Evolutionary conservation across 2,888 invertebrate genomes (phyloP).

Genomic region (Aspidiotus rigidus): DNA sequence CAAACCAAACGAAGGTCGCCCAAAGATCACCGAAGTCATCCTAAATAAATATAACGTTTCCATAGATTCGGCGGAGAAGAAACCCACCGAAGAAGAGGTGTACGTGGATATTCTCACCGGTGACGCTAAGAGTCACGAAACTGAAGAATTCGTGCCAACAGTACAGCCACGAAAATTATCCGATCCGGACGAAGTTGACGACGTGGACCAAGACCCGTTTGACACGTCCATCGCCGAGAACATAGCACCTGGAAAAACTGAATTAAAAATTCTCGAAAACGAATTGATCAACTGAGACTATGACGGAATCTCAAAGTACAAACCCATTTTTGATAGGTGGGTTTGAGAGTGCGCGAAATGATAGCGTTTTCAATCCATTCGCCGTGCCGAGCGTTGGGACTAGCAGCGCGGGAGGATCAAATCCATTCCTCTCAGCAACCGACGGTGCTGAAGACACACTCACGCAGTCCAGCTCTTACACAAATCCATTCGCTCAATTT

Average conservation of each 20-base stretch:
- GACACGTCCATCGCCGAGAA: constrained; percentile 68
- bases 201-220: constrained; percentile 57
- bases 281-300: constrained; percentile 51
- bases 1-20: constrained; percentile 39
- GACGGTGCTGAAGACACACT: neutral
- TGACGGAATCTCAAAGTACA: constrained; percentile 28
- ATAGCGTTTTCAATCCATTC: neutral
- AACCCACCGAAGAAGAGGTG: neutral
- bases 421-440: constrained; percentile 6
- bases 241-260: constrained; percentile 65
- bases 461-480: neutral
- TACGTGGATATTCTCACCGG: neutral
- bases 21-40: neutral
- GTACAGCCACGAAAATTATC: neutral
- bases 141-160: neutral
- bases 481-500: constrained; percentile 9
- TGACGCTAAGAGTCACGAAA: neutral
- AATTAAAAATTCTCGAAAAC: constrained; percentile 67
- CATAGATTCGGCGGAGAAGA: neutral
- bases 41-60: constrained; percentile 1
- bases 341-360: constrained; percentile 41
- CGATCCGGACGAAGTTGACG: constrained; percentile 28
- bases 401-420: neutral
- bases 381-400: neutral
- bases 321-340: constrained; percentile 62